Percentiles rank a stretch among this genome's conserved stretches.
Evolutionary conservation across 2,113 vertebrate genomes (phyloP).

Genomic region (Hippoglossus stenolepis): DNA sequence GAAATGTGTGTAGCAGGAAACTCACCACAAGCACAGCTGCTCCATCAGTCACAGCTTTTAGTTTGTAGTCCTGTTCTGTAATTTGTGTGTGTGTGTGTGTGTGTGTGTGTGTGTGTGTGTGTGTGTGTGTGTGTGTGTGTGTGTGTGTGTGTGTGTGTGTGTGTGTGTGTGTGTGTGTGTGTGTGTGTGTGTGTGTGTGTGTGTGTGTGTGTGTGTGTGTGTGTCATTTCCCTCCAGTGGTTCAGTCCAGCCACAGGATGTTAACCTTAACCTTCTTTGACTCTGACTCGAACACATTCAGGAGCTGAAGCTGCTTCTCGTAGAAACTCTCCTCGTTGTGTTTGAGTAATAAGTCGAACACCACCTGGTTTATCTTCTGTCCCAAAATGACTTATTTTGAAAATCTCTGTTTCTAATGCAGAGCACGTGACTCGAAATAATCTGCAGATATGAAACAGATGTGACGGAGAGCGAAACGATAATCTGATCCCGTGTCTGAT

Average conservation of each 20-base stretch:
- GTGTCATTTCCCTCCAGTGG: constrained; percentile 21
- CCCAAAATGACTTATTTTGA: not conserved
- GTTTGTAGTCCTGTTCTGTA: constrained; percentile 22
- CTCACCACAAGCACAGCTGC: constrained; percentile 37
- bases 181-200: constrained; percentile 29
- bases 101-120: constrained; percentile 25
- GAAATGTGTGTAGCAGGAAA: too few species aligned
- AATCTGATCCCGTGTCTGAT: constrained; percentile 4
- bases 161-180: constrained; percentile 26
- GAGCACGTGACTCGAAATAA: not conserved
- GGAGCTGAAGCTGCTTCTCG: not conserved
- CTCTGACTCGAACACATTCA: constrained; percentile 37
- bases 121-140: constrained; percentile 23
- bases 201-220: not conserved
- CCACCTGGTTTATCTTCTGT: not conserved
- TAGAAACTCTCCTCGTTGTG: not conserved
- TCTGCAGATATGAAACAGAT: not conserved
- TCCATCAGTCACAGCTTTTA: constrained; percentile 5
- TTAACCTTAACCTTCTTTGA: constrained; percentile 49
- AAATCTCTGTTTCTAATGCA: not conserved
- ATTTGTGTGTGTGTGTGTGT: constrained; percentile 34
- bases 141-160: constrained; percentile 32
- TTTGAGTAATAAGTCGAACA: not conserved
- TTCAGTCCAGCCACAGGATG: constrained; percentile 20
- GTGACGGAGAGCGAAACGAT: not conserved